A percentile compares a stretch with the other conserved stretches of the same genome.
Evolutionary conservation across 2,113 vertebrate genomes (phyloP).

Genomic region (Oriolus oriolus): DNA sequence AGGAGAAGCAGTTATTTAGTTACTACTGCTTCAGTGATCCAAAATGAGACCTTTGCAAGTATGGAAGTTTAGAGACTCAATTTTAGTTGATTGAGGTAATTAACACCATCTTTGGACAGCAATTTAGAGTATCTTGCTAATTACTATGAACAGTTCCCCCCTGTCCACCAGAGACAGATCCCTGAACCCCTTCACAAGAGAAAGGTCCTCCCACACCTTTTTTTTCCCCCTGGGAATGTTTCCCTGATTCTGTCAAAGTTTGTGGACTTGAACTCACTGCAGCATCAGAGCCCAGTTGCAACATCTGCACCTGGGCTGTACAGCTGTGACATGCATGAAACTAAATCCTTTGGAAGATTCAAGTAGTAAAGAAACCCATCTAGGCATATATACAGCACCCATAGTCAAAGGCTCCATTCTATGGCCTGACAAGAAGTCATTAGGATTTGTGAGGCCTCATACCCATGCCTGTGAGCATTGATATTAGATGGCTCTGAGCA

Average conservation of each 20-base stretch:
- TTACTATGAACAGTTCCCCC: neutral
- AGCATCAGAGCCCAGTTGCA: neutral
- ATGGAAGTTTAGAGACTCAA: neutral
- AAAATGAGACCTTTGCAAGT: neutral
- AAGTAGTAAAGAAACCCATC: neutral
- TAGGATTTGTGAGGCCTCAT: neutral
- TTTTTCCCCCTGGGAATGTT: neutral
- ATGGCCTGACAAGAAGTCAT: neutral
- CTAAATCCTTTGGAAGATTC: neutral
- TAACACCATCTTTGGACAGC: neutral
- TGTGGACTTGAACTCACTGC: neutral
- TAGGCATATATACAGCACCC: neutral
- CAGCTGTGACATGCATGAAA: conserved; percentile 6
- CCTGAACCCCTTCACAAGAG: neutral
- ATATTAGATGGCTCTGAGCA: neutral
- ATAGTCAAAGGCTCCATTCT: neutral
- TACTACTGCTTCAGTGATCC: neutral
- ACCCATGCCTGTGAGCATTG: neutral
- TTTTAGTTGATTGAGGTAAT: neutral
- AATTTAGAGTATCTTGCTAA: neutral
- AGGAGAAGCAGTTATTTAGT: neutral
- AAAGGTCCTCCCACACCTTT: neutral
- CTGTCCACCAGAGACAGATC: neutral
- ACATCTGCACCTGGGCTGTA: neutral
- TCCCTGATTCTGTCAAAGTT: neutral